A percentile compares a stretch with the other conserved stretches of the same genome.
Conservation (phyloP, 2,797 vertebrate genomes). For the Poeciliopsis gracilis region DNA sequence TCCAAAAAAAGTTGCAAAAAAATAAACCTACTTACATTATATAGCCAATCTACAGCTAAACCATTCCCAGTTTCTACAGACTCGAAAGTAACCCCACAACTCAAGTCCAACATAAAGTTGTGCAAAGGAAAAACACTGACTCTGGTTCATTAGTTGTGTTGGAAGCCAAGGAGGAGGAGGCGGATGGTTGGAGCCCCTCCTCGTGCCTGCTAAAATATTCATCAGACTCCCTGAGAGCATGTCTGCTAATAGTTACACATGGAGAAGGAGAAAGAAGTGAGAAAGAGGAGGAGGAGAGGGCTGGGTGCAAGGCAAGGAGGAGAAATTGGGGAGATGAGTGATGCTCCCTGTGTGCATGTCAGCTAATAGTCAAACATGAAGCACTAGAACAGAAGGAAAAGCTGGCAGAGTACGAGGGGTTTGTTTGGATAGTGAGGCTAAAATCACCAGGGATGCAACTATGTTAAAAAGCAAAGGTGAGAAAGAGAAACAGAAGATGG, state of each 20-base stretch:
- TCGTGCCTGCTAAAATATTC: constrained; percentile 90
- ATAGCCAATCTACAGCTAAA: neutral
- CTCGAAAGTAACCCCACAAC: constrained; percentile 24
- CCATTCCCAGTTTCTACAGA: constrained; percentile 17
- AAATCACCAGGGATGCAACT: constrained; percentile 52
- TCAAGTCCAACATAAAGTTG: constrained; percentile 61
- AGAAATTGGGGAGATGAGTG: constrained; percentile 90
- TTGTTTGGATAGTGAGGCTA: constrained; percentile 62
- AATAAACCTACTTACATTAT: neutral
- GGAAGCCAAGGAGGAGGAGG: constrained; percentile 80
- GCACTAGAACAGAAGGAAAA: constrained; percentile 52
- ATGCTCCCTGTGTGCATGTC: constrained; percentile 92
- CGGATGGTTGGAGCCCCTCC: constrained; percentile 81
- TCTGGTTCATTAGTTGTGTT: constrained; percentile 86
- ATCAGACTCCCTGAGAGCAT: constrained; percentile 89
- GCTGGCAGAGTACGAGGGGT: constrained; percentile 40
- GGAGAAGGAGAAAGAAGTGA: constrained; percentile 70
- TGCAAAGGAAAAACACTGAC: constrained; percentile 74
- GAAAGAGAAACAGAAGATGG: constrained; percentile 53
- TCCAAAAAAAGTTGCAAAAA: neutral
- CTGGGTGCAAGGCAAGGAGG: constrained; percentile 73
- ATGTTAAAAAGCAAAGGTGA: constrained; percentile 55
- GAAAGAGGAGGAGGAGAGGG: constrained; percentile 75
- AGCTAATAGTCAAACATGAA: constrained; percentile 89
- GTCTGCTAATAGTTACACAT: constrained; percentile 87